phyloP scores from a whole-genome alignment of 2,113 vertebrate species.

The Arizona elegans region DNA sequence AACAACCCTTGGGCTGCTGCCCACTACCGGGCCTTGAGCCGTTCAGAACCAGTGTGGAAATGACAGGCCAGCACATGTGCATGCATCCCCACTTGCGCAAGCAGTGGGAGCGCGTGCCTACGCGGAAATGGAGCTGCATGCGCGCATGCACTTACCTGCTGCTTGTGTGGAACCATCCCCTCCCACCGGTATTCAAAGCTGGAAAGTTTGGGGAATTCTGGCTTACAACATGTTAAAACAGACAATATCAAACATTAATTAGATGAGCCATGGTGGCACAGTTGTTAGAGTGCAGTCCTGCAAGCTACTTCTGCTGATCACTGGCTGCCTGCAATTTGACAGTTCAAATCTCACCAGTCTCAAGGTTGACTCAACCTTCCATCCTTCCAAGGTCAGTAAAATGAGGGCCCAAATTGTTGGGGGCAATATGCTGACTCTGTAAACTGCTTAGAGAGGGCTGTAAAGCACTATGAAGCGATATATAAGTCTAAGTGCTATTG shows the following conservation, averaged over 20 bases:
- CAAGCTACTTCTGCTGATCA: no score
- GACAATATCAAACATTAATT: neutral
- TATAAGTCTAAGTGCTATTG: no score
- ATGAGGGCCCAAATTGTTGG: no score
- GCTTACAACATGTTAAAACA: neutral
- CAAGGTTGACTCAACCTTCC: no score
- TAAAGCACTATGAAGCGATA: no score
- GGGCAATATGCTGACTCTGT: no score
- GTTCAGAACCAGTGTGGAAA: neutral
- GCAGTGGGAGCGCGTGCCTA: neutral
- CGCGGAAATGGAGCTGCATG: neutral
- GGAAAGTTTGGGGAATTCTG: neutral
- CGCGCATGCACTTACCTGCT: neutral
- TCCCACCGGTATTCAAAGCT: neutral
- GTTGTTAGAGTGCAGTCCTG: no score
- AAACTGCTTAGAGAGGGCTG: no score
- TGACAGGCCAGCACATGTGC: neutral
- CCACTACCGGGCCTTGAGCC: neutral
- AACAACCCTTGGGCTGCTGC: neutral
- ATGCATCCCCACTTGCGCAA: fast-evolving
- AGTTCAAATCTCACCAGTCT: no score
- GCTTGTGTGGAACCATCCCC: neutral
- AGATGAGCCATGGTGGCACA: no score
- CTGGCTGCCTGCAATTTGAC: no score
- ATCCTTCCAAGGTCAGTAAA: no score